phyloP scores from a whole-genome alignment of 2,888 invertebrate genomes.

The Scelioninae gen. 1 region DNA sequence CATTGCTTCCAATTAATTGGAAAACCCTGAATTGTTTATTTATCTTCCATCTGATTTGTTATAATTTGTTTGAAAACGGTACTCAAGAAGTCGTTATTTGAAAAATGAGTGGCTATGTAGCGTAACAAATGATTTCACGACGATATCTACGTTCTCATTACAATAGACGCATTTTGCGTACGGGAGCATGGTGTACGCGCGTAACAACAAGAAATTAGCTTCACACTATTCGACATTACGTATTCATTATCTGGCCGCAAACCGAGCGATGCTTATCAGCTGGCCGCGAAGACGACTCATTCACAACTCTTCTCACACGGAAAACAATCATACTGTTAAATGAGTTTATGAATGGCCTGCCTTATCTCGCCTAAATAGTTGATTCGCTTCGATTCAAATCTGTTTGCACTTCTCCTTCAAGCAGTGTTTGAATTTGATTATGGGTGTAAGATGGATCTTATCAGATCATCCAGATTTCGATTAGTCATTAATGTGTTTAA shows the following conservation, averaged over 20 bases:
- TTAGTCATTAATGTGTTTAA: not conserved
- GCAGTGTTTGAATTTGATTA: not conserved
- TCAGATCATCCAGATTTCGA: not conserved
- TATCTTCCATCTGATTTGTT: not conserved
- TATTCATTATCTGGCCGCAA: slow-evolving; percentile 57
- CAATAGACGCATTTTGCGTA: slow-evolving; percentile 44
- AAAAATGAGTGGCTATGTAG: slow-evolving; percentile 48
- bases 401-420: not conserved
- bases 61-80: slow-evolving; percentile 42
- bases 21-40: not conserved
- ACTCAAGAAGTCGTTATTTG: slow-evolving; percentile 45
- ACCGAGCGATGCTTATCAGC: slow-evolving; percentile 59
- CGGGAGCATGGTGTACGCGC: slow-evolving; percentile 47
- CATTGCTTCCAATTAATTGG: not conserved
- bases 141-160: slow-evolving; percentile 57
- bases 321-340: slow-evolving; percentile 29
- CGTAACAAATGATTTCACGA: slow-evolving; percentile 67
- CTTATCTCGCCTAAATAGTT: slow-evolving; percentile 28
- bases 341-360: slow-evolving; percentile 45
- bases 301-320: slow-evolving; percentile 30
- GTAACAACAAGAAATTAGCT: slow-evolving; percentile 62
- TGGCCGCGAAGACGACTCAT: slow-evolving; percentile 58
- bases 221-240: slow-evolving; percentile 47
- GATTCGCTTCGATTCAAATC: not conserved
- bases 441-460: slow-evolving; percentile 2